phyloP scores from a whole-genome alignment of 1,140 invertebrate species.

The Ganaspis sp. region DNA sequence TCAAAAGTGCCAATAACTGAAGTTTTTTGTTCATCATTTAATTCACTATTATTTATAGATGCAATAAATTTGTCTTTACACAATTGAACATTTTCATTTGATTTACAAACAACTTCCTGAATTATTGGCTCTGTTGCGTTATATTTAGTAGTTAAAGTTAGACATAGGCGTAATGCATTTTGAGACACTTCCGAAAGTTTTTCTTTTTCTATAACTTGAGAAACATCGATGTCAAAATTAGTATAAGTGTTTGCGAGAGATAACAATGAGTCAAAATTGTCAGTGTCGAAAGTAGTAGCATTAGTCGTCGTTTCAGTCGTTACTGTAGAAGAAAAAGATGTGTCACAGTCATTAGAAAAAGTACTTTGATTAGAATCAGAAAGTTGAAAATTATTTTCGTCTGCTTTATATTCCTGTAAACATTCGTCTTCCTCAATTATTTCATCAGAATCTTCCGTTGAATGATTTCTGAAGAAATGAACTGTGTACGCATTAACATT shows the following conservation, averaged over 20 bases:
- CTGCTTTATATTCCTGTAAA: neutral
- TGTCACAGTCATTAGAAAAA: neutral
- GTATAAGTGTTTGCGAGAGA: too few species aligned
- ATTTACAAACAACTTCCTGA: neutral
- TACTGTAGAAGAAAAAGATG: too few species aligned
- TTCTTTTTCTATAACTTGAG: neutral
- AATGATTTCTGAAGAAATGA: neutral
- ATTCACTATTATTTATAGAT: neutral
- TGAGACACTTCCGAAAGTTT: neutral
- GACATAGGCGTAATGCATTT: neutral
- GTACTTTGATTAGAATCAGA: neutral
- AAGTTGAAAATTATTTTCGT: neutral
- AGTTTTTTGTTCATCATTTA: too few species aligned
- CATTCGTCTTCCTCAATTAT: neutral
- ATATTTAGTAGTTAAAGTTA: neutral
- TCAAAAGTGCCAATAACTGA: neutral
- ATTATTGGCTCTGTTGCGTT: neutral
- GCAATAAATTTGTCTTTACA: constrained; percentile 18
- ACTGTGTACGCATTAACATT: neutral
- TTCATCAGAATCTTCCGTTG: neutral
- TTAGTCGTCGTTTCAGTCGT: too few species aligned
- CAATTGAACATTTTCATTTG: constrained; percentile 19
- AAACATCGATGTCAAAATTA: neutral
- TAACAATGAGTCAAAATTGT: too few species aligned
- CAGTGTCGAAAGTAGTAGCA: too few species aligned